phyloP scores from a whole-genome alignment of 2,113 vertebrate genomes.

The Takifugu flavidus region DNA sequence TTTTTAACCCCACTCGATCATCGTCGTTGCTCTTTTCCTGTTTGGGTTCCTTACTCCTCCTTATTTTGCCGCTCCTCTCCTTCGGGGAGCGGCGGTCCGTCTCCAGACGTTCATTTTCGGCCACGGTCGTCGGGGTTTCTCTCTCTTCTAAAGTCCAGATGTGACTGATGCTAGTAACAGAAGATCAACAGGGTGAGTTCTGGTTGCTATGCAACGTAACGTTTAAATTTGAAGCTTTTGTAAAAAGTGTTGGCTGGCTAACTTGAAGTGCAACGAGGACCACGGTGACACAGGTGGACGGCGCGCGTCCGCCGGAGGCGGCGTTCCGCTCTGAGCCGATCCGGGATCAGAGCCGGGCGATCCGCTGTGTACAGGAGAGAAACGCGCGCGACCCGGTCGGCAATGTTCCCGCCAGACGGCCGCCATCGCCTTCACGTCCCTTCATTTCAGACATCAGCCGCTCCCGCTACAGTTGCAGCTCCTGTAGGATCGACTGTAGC shows the following conservation, averaged over 20 bases:
- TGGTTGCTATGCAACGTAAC: constrained; percentile 67
- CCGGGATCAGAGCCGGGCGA: no score
- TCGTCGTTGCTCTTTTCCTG: no score
- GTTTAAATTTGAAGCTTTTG: constrained; percentile 12
- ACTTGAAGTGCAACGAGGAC: constrained; percentile 9
- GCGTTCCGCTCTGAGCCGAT: no score
- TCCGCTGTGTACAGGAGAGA: no score
- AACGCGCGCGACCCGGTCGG: no score
- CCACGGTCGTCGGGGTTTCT: not conserved
- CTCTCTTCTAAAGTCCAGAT: constrained; percentile 20
- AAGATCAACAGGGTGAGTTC: constrained; percentile 58
- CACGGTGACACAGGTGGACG: no score
- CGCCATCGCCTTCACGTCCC: not conserved
- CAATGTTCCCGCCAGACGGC: not conserved
- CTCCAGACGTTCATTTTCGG: no score
- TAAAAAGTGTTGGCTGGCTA: constrained; percentile 32
- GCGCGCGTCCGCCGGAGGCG: no score
- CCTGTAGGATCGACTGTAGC: not conserved
- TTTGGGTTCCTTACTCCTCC: no score
- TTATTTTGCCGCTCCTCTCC: no score
- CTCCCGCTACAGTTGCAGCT: not conserved
- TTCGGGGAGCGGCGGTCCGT: no score
- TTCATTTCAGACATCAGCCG: not conserved
- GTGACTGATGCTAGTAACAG: constrained; percentile 47
- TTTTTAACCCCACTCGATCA: no score